phyloP scores from a whole-genome alignment of 2,888 invertebrate species.

The Dilophus febrilis region DNA sequence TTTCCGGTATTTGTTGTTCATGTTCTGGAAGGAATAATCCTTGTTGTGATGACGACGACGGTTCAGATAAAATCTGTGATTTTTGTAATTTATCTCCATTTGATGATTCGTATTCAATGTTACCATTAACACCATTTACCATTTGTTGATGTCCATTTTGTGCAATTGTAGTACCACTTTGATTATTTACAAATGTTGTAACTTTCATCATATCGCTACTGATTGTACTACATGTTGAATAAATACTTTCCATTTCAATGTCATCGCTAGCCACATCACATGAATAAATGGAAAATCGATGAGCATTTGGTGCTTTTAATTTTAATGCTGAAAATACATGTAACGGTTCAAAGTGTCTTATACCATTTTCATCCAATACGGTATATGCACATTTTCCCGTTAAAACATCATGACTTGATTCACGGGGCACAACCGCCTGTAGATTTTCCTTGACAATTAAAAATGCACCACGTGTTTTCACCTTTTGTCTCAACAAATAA shows the following conservation, averaged over 20 bases:
- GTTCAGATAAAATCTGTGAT: too few relatives aligned
- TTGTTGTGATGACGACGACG: too few relatives aligned
- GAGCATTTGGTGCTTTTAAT: slow-evolving; percentile 40
- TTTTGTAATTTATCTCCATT: too few relatives aligned
- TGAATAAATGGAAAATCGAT: slow-evolving; percentile 49
- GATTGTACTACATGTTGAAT: slow-evolving; percentile 3
- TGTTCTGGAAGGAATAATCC: too few relatives aligned
- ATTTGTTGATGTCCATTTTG: too few relatives aligned
- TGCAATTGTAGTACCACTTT: too few relatives aligned
- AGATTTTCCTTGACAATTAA: slow-evolving; percentile 56
- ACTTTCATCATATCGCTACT: neutral
- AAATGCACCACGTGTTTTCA: slow-evolving; percentile 34
- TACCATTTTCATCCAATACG: slow-evolving; percentile 58
- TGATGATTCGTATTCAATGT: too few relatives aligned
- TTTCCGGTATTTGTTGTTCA: too few relatives aligned
- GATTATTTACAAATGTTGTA: too few relatives aligned
- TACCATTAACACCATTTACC: too few relatives aligned
- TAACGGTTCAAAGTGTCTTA: slow-evolving; percentile 56
- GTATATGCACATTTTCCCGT: slow-evolving; percentile 60
- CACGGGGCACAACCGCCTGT: slow-evolving; percentile 60
- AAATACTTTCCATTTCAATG: slow-evolving; percentile 4
- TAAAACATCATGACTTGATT: slow-evolving; percentile 53
- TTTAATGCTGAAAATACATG: slow-evolving; percentile 55
- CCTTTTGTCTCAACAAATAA: slow-evolving; percentile 39
- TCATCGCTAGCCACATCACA: slow-evolving; percentile 36